A percentile compares a stretch with the other conserved stretches of the same genome.
These are phyloP conservation scores for Arvicanthis niloticus DNA, from an alignment of 2,113 vertebrate genomes.

Conservation along the genomic window DNA sequence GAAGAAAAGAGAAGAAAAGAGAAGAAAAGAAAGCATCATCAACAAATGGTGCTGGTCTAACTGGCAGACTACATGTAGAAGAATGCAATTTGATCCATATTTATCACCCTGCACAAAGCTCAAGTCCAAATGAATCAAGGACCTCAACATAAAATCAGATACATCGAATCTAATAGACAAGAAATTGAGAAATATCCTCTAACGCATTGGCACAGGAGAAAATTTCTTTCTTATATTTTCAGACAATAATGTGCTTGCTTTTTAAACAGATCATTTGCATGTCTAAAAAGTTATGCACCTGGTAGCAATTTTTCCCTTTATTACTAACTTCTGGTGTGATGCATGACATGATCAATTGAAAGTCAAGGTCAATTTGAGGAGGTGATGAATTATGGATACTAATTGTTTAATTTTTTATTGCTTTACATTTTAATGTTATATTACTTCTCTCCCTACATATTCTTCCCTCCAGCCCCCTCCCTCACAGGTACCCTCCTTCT, in stretches of 20 bases:
- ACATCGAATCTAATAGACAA: no score
- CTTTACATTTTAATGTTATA: background rate
- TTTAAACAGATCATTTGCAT: background rate
- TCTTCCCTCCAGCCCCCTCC: background rate
- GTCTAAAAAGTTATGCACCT: background rate
- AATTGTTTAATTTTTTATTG: background rate
- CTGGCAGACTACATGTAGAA: no score
- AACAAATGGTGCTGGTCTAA: no score
- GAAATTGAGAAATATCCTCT: no score
- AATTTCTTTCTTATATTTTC: no score
- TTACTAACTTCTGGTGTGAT: background rate
- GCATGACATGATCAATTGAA: background rate
- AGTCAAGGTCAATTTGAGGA: background rate
- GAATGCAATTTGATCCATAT: no score
- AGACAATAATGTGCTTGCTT: background rate
- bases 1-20: no score
- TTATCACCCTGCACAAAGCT: no score
- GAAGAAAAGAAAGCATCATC: no score
- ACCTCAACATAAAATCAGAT: no score
- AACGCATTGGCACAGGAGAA: no score
- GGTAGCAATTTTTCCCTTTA: background rate
- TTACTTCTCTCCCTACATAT: background rate
- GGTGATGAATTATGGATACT: background rate
- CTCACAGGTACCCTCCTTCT: background rate
- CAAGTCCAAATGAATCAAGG: no score